phyloP scores from a whole-genome alignment of 2,113 vertebrate species.

The Rana temporaria region DNA sequence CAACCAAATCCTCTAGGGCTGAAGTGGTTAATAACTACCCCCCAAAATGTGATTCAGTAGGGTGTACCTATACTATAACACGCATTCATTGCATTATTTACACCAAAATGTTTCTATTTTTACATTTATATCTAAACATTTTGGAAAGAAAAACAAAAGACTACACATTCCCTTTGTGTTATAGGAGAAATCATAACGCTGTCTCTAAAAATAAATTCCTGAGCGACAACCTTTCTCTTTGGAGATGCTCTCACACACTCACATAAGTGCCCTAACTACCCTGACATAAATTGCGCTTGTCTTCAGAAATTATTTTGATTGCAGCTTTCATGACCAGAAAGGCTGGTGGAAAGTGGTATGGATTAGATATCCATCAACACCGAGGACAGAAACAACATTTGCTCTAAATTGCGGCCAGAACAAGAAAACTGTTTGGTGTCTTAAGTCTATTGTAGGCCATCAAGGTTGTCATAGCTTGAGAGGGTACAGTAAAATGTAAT shows the following conservation, averaged over 20 bases:
- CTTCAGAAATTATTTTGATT: conserved; percentile 25
- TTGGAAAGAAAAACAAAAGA: too few species aligned
- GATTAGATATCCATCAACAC: conserved; percentile 12
- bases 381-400: conserved; percentile 1
- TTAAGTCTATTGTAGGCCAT: background rate
- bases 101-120: too few species aligned
- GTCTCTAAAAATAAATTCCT: background rate
- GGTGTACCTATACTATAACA: too few species aligned
- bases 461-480: background rate
- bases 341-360: conserved; percentile 20
- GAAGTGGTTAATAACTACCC: too few species aligned
- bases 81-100: too few species aligned
- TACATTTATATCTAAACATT: too few species aligned
- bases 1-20: too few species aligned
- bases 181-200: too few species aligned
- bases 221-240: background rate
- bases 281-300: conserved; percentile 16
- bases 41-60: too few species aligned
- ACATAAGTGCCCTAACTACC: background rate
- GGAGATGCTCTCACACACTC: background rate
- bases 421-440: background rate
- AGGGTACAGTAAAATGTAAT: background rate
- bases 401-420: background rate
- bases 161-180: too few species aligned
- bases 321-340: conserved; percentile 26